A percentile compares a stretch with the other conserved stretches of the same genome.
These are phyloP conservation scores for Elgaria multicarinata DNA, from an alignment of 2,113 vertebrate genomes.

Conservation along the genomic window DNA sequence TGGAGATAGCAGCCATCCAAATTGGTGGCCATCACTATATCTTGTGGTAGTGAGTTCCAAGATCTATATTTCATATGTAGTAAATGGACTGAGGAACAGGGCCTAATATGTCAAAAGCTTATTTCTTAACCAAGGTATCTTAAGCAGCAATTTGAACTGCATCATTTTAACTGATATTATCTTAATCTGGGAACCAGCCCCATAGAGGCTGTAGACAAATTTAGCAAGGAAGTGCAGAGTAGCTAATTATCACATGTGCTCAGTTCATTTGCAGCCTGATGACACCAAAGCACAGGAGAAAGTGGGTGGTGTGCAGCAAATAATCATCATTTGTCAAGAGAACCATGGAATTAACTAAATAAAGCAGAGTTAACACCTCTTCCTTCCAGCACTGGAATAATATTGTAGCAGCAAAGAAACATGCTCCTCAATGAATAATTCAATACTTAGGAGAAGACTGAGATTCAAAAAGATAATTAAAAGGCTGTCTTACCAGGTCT, in stretches of 20 bases:
- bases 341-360: constrained; percentile 54
- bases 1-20: too few species aligned
- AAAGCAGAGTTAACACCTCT: constrained; percentile 25
- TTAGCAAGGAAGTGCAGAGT: constrained; percentile 8
- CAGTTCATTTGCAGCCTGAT: neutral
- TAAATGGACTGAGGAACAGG: neutral
- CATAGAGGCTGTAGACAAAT: constrained; percentile 25
- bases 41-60: too few species aligned
- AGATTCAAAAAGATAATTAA: constrained; percentile 35
- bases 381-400: constrained; percentile 42
- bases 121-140: constrained; percentile 21
- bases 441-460: constrained; percentile 15
- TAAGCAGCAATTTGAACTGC: constrained; percentile 18
- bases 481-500: constrained; percentile 83
- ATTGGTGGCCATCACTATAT: too few species aligned
- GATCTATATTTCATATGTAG: neutral
- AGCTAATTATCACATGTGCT: constrained; percentile 41
- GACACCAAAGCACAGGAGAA: constrained; percentile 6
- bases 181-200: neutral
- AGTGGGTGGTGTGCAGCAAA: neutral
- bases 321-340: constrained; percentile 19
- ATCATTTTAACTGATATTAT: neutral
- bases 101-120: neutral
- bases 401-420: constrained; percentile 49
- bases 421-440: constrained; percentile 61